Percentiles rank a stretch among this genome's conserved stretches.
Evolutionary conservation across 2,888 invertebrate species (phyloP).

Genomic region (Ganaspis brasiliensis): DNA sequence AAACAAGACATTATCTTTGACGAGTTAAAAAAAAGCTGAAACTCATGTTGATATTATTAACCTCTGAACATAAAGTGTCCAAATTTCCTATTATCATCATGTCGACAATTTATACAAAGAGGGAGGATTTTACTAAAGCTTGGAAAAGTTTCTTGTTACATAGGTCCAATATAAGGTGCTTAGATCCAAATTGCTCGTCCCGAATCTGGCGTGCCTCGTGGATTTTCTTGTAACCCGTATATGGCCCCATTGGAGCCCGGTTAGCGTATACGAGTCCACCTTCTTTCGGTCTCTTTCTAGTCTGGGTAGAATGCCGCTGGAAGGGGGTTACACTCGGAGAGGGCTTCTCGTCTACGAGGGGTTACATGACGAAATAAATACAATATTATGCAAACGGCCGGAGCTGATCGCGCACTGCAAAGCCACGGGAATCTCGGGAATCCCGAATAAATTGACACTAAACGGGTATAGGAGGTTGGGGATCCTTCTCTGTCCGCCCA

Average conservation of each 20-base stretch:
- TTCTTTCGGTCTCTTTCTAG: conserved; percentile 36
- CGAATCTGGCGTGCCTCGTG: conserved; percentile 71
- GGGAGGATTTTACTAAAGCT: conserved; percentile 14
- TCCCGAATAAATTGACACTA: conserved; percentile 81
- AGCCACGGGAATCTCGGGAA: conserved; percentile 80
- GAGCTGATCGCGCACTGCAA: conserved; percentile 77
- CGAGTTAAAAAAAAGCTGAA: neutral
- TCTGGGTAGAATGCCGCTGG: conserved; percentile 19
- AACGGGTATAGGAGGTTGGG: conserved; percentile 72
- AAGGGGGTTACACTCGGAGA: conserved; percentile 20
- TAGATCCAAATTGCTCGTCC: conserved; percentile 74
- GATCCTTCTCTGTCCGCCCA: conserved; percentile 46
- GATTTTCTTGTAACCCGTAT: conserved; percentile 73
- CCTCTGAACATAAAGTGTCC: neutral
- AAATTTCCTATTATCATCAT: conserved; percentile 18
- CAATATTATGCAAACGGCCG: conserved; percentile 81
- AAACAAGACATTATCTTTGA: neutral
- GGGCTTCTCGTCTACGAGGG: conserved; percentile 60
- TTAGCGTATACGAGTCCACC: conserved; percentile 63
- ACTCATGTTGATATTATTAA: neutral
- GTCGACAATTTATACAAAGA: conserved; percentile 35
- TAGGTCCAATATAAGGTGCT: conserved; percentile 44
- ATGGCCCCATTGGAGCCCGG: conserved; percentile 70
- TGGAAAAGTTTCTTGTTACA: conserved; percentile 12
- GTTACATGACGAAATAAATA: conserved; percentile 80